Evolutionary conservation across 2,888 invertebrate genomes (phyloP).

Genomic region (Pollenia labialis): DNA sequence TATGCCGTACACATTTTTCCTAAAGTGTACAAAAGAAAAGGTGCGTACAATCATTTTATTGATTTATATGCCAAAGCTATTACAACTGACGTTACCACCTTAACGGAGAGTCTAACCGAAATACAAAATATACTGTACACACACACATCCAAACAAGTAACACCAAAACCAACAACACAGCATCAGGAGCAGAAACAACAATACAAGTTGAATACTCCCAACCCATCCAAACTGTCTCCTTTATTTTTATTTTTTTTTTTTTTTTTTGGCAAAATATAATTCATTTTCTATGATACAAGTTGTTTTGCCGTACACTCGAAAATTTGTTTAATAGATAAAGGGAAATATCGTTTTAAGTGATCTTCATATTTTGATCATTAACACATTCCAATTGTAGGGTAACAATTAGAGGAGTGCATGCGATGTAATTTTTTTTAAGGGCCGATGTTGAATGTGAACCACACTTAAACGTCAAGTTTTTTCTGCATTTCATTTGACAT

Average conservation of each 20-base stretch:
- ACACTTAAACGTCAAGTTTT: no score
- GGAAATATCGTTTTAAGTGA: not conserved
- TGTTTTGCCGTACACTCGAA: conserved; percentile 35
- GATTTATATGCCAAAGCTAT: conserved; percentile 83
- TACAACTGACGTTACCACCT: conserved; percentile 80
- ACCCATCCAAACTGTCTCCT: conserved; percentile 45
- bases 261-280: conserved; percentile 7
- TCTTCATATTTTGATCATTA: no score
- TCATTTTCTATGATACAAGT: conserved; percentile 41
- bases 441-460: no score
- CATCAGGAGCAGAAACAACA: conserved; percentile 37
- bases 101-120: conserved; percentile 52
- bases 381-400: no score
- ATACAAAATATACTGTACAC: conserved; percentile 6
- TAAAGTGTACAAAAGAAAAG: conserved; percentile 57
- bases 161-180: conserved; percentile 24
- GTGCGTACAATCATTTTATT: conserved; percentile 78
- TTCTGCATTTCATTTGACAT: no score
- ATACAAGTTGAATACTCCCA: conserved; percentile 32
- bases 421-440: no score
- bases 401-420: no score
- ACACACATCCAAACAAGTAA: conserved; percentile 39
- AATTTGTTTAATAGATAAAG: not conserved
- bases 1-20: conserved; percentile 18
- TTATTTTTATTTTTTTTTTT: no score